Evolutionary conservation across 2,797 vertebrate species (phyloP).

Genomic region (Chrosomus eos): DNA sequence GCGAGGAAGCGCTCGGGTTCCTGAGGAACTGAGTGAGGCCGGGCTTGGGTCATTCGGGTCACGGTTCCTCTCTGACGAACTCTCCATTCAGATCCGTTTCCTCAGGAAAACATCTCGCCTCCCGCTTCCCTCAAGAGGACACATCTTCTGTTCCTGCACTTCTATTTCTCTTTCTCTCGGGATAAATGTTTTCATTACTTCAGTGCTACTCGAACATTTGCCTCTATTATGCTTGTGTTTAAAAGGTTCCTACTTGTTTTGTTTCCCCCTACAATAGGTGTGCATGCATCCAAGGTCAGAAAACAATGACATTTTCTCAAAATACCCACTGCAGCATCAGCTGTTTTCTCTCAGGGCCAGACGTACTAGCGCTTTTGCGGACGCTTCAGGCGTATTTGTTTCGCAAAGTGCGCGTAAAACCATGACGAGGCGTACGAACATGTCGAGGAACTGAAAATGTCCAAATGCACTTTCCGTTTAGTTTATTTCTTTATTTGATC

Average conservation of each 20-base stretch:
- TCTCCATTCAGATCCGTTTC: constrained; percentile 64
- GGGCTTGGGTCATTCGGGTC: constrained; percentile 34
- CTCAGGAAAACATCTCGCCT: constrained; percentile 66
- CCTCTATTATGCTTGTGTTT: neutral
- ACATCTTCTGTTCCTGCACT: constrained; percentile 35
- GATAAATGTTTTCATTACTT: neutral
- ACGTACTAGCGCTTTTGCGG: no score
- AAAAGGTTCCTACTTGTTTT: neutral
- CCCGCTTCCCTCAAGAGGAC: constrained; percentile 56
- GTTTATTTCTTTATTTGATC: no score
- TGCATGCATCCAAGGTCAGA: neutral
- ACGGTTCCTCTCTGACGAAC: constrained; percentile 49
- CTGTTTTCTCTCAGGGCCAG: no score
- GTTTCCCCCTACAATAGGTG: neutral
- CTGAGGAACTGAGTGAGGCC: constrained; percentile 60
- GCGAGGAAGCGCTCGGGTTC: constrained; percentile 46
- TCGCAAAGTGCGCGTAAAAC: no score
- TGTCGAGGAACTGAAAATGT: no score
- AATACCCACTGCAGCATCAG: neutral
- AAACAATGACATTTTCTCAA: neutral
- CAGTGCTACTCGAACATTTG: neutral
- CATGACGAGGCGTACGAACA: no score
- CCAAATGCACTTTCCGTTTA: no score
- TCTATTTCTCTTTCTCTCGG: constrained; percentile 38
- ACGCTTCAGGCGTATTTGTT: no score